phyloP scores from a whole-genome alignment of 2,888 invertebrate species.

The Autographa gamma region DNA sequence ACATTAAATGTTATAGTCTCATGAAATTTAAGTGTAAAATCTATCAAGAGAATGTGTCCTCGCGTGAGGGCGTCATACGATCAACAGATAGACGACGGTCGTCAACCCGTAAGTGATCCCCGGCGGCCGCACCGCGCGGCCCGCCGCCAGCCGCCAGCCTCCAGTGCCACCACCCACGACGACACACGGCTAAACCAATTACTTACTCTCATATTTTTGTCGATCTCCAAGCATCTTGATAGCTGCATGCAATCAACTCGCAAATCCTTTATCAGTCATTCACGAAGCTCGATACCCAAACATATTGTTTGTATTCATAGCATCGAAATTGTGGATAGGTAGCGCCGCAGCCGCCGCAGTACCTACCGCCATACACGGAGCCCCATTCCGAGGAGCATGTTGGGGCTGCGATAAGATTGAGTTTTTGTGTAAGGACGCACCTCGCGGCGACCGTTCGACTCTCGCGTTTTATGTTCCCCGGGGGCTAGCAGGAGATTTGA shows the following conservation, averaged over 20 bases:
- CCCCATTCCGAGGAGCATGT: slow-evolving; percentile 31
- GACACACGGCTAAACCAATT: slow-evolving; percentile 50
- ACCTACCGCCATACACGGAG: slow-evolving; percentile 7
- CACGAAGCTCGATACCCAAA: slow-evolving; percentile 44
- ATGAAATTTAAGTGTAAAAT: slow-evolving; percentile 52
- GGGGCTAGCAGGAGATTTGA: slow-evolving; percentile 67
- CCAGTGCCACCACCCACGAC: slow-evolving; percentile 24
- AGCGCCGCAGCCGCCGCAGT: slow-evolving; percentile 10
- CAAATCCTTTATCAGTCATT: slow-evolving; percentile 53
- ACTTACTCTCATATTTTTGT: slow-evolving; percentile 37
- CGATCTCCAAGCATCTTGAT: slow-evolving; percentile 51
- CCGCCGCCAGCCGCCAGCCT: slow-evolving; percentile 28
- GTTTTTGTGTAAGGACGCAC: slow-evolving; percentile 71
- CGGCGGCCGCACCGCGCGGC: slow-evolving; percentile 52
- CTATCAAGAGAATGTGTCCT: slow-evolving; percentile 34
- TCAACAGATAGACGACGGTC: slow-evolving; percentile 65
- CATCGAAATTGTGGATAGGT: slow-evolving; percentile 33
- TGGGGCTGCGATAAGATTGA: slow-evolving; percentile 69
- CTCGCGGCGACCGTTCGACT: slow-evolving; percentile 72
- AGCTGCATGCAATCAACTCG: slow-evolving; percentile 47
- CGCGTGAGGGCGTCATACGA: slow-evolving; percentile 42
- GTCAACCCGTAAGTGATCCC: slow-evolving; percentile 65
- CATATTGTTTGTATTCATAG: slow-evolving; percentile 57
- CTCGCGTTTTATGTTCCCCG: slow-evolving; percentile 65
- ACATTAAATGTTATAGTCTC: slow-evolving; percentile 38